Evolutionary conservation across 92 coral and sea anemone genomes (phyloP), one percentile per base, ranked within the genome.

Genomic region (Diadumene lineata): DNA sequence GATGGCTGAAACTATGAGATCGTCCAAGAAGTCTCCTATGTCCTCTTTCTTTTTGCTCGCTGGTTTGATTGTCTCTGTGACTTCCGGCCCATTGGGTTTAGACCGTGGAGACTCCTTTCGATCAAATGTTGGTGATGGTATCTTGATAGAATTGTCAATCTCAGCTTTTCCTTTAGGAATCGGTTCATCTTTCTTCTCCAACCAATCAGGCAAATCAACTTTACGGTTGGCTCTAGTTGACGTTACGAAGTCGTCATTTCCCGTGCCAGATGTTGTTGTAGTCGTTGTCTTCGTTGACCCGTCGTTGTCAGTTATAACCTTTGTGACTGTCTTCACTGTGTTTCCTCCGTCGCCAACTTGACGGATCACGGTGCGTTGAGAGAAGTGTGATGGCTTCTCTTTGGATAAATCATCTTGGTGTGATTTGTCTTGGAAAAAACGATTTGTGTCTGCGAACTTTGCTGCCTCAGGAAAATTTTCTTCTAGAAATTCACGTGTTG

Each of bases 281-380:
- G 50, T 55, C 7, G 65, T 72, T 61, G 77, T 72, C 66, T 56
- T 43, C 22, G 22, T 72, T 53, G 53, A 55, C 1, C 67, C 77
- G 7, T 34, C 77, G 7, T 72, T 66, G 34, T 56, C 77, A 8
- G 66, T 33, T 15, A 72, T 33, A 10, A 56, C 56, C 56, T 72
- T 72, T 16, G 77, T 72, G 4, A 72, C 77, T 16, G 77, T 72
- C 51, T 72, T 72, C 43, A 56, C 66, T 11, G 33, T 72, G 10
- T 56, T 9, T 7, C 66, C 77, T 1, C 77, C 77, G 34, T 72
- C 66, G 28, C 56, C 50, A 26, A 72, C 77, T 33, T 72, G 51
- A 32, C 34, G 26, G 33, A 72, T 56, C 15, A 72, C 66, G 16
- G 77, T 72, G 25, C 66, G 30, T 48, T 72, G 53, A 1, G 77